phyloP scores from a whole-genome alignment of 2,888 invertebrate genomes.

The Trachelus troglodyta region DNA sequence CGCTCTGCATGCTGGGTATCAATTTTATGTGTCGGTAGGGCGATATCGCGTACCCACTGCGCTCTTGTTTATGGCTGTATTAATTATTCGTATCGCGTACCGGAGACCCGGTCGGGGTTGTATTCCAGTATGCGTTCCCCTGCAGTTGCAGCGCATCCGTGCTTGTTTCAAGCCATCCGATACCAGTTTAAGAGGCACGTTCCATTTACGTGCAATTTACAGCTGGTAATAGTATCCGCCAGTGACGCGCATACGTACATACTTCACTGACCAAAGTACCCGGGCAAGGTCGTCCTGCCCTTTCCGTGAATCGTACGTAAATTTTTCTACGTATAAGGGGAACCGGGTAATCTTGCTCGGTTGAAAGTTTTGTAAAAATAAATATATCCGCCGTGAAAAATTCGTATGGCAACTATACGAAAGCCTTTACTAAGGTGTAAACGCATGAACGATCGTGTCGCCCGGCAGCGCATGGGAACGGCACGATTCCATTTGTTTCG shows the following conservation, averaged over 20 bases:
- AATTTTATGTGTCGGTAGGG: constrained; percentile 57
- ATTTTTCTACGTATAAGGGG: no score
- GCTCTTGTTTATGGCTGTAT: constrained; percentile 61
- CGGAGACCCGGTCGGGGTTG: constrained; percentile 30
- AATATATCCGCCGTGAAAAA: no score
- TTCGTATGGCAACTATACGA: no score
- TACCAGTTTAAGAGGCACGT: constrained; percentile 42
- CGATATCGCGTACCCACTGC: constrained; percentile 44
- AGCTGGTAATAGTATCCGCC: constrained; percentile 19
- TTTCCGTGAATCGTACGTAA: no score
- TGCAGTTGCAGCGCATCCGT: constrained; percentile 44
- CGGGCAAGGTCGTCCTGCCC: no score
- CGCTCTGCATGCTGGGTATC: constrained; percentile 45
- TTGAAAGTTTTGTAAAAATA: no score
- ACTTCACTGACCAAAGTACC: not conserved
- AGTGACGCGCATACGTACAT: not conserved
- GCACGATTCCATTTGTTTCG: constrained; percentile 43
- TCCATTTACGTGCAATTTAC: constrained; percentile 43
- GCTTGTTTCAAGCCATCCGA: constrained; percentile 39
- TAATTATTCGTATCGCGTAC: constrained; percentile 64
- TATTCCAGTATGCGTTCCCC: constrained; percentile 38
- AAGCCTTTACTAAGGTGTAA: no score
- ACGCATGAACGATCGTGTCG: no score
- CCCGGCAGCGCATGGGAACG: constrained; percentile 34
- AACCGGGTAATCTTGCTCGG: no score